Base-by-base conservation (phyloP, 2,113 vertebrate genomes). In the Cryptomyrus ogoouensis region DNA sequence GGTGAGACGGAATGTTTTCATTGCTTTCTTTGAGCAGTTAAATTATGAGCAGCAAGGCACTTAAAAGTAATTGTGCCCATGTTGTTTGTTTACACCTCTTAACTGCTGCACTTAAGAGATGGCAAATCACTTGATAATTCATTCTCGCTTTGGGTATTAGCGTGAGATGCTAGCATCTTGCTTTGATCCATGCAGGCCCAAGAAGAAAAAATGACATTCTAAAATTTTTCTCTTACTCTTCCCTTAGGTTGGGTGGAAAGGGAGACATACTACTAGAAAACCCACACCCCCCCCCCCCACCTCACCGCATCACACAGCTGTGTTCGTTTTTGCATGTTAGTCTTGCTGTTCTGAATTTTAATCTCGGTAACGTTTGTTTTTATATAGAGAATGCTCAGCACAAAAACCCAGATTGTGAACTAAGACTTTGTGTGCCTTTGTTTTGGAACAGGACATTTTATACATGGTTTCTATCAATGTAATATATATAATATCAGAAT, bases 221-320 rank as follows among this genome's bases (percentile, higher is more conserved):
- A 7, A 21, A 46, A 66, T 17, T 89, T 3, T 88, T 46, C 85
- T 56, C 91, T 91, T 58, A 90, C 31, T 92, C 44, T 92, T 46
- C 12, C 94, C 88, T 0, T 92, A 97, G 97, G 97, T 90, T 97
- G 97, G 97, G 94, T 97, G 94, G 97, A 97, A 90, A 95, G 91
- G 58, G 97, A 97, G 94, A 97, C 97, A 31, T 97, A 97, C 94
- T 97, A 97, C 93, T 97, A 95, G 95, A 94, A 94, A 92, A 92
- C 24, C 94, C 4, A 50, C 47, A 49, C 92, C 97, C 96, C 91
- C 92, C 80, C 2, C 9, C 44, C 9, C 9, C 49, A 31, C 89
- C 53, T 86, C 89, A 12, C 93, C 88, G 90, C 92, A 92, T 95
- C 93, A 93, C 93, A 94, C 93, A 90, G 42, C 83, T 47, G 39